Percentiles rank a stretch among this genome's conserved stretches.
Evolutionary conservation across 2,797 vertebrate species (phyloP).

Genomic region (Decapterus maruadsi): DNA sequence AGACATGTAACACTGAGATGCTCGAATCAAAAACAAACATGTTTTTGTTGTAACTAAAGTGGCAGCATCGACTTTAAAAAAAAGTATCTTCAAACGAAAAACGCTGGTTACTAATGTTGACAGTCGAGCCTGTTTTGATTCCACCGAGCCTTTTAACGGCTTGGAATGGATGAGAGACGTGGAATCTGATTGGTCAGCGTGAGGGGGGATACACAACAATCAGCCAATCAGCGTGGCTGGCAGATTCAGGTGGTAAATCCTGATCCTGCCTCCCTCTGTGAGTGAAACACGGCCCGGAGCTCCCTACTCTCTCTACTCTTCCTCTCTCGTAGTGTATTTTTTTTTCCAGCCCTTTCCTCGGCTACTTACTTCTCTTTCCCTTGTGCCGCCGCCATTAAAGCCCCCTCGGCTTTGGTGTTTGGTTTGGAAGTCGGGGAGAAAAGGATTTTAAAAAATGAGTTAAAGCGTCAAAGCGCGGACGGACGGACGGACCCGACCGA

Average conservation of each 20-base stretch:
- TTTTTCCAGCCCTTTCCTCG: constrained; percentile 62
- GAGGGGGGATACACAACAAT: constrained; percentile 47
- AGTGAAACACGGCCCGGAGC: constrained; percentile 74
- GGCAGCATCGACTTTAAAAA: background rate
- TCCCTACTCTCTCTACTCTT: constrained; percentile 53
- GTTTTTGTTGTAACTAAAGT: background rate
- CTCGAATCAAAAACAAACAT: constrained; percentile 12
- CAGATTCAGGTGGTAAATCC: constrained; percentile 83
- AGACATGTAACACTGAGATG: constrained; percentile 51
- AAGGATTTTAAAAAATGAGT: constrained; percentile 67
- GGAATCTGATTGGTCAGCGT: constrained; percentile 72
- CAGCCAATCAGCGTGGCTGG: constrained; percentile 73
- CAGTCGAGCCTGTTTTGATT: constrained; percentile 59
- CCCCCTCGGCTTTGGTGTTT: constrained; percentile 54
- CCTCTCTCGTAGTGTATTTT: constrained; percentile 71
- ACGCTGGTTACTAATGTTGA: constrained; percentile 15
- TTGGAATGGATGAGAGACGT: constrained; percentile 62
- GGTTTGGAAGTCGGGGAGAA: constrained; percentile 38
- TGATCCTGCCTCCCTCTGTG: constrained; percentile 63
- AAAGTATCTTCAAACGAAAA: background rate
- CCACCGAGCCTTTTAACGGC: constrained; percentile 71
- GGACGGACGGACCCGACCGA: constrained; percentile 13
- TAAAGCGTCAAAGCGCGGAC: constrained; percentile 62
- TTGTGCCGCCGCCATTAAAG: constrained; percentile 81
- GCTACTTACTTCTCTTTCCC: constrained; percentile 66